phyloP scores from a whole-genome alignment of 2,797 vertebrate genomes.

The Hyperoplus lanceolatus region DNA sequence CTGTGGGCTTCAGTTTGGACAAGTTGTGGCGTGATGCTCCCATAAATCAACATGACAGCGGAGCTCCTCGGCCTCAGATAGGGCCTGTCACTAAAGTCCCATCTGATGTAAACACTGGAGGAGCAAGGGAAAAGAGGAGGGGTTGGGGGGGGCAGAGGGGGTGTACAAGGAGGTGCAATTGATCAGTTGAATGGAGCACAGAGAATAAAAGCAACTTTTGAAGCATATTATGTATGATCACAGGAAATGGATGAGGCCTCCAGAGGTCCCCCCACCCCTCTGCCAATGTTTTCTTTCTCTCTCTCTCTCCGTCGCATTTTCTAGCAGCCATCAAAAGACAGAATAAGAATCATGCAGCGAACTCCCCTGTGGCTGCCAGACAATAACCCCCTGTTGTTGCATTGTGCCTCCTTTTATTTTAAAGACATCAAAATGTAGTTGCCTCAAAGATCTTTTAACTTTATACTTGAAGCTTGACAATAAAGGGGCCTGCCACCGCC shows the following conservation, averaged over 20 bases:
- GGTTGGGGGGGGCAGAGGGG: slow-evolving; percentile 82
- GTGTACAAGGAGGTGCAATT: slow-evolving; percentile 93
- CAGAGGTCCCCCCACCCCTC: slow-evolving; percentile 88
- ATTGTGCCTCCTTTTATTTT: slow-evolving; percentile 99
- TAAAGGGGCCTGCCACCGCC: slow-evolving; percentile 94
- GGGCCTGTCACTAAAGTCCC: slow-evolving; percentile 96
- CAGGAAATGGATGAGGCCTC: slow-evolving; percentile 99
- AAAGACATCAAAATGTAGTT: slow-evolving; percentile 98
- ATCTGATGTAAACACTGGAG: slow-evolving; percentile 98
- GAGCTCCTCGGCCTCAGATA: slow-evolving; percentile 97
- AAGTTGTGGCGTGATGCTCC: slow-evolving; percentile 98
- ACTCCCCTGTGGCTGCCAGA: slow-evolving; percentile 97
- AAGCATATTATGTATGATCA: slow-evolving; percentile 99
- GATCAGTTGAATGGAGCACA: slow-evolving; percentile 98
- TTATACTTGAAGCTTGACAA: slow-evolving; percentile 98
- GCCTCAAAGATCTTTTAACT: slow-evolving; percentile 97
- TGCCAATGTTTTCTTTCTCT: slow-evolving; percentile 74
- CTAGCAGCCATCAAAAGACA: slow-evolving; percentile 99
- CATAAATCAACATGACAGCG: slow-evolving; percentile 99
- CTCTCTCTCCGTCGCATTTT: slow-evolving; percentile 91
- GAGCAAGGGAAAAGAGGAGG: slow-evolving; percentile 85
- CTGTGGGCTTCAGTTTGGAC: slow-evolving; percentile 99
- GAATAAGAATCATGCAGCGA: slow-evolving; percentile 95
- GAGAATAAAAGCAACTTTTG: slow-evolving; percentile 95
- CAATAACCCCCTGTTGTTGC: slow-evolving; percentile 99